Base-by-base conservation (phyloP, 2,888 invertebrate genomes). In the Sesamia inferens region DNA sequence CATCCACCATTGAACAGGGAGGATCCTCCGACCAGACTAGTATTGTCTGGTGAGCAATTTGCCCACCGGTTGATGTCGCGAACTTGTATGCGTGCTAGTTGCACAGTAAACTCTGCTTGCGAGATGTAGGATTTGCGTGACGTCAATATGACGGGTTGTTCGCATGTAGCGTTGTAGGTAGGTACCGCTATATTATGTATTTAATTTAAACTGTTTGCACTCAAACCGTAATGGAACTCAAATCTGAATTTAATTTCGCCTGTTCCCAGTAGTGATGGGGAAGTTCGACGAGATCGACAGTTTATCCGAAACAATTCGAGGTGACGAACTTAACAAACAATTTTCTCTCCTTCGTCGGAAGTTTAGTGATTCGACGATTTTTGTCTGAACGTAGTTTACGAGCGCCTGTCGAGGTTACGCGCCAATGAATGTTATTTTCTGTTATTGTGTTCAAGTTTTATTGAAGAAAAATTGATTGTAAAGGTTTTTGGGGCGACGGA, bases 301-400 rank as follows among this genome's bases (percentile, higher is more conserved):
- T 89, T 87, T 84, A 83, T 82, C 81, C 70, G 76, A 84, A 86
- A 87, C 85, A 87, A 86, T 87, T 84, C 77, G 83, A 87, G 87
- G 87, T 88, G 90, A 88, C 85, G 83, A 90, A 89, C 84, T 88
- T 90, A 78, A 79, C 82, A 82, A 88, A 86, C 86, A 87, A 88
- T 90, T 88, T 86, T 84, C 83, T 66, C 78, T 85, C 71, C 70
- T 14, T 76, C 83, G 71, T 67, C 54, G 75, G 70, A 86, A 85
- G 76, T 85, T 80, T 54, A 70, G 82, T 78, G 84, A 84, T 85
- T 84, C 80, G 78, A 74, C 63, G 66, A 84, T 85, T 85, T 85
- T 85, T 84, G 68, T 81, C 66, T 64, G 71, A 68, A 42, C 61
- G 80, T 76, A 76, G 71, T 81, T 85, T 74, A 75, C 75, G 75